Conservation (phyloP, 2,797 vertebrate species). For the Hirundo rustica region DNA sequence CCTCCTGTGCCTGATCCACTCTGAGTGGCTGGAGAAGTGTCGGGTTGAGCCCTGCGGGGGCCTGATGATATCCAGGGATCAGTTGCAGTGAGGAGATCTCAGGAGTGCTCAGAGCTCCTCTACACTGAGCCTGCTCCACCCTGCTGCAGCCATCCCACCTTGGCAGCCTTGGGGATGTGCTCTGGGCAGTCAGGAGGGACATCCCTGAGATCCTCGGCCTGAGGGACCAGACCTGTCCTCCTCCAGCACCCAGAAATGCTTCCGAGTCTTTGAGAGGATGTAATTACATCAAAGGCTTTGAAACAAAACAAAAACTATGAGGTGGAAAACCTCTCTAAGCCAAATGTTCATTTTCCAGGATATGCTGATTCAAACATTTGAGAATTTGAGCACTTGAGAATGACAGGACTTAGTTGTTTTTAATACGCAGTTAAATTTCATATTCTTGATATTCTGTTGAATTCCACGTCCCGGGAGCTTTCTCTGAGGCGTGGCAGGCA, state of each 20-base stretch:
- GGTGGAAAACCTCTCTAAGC: not conserved
- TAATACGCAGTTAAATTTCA: not conserved
- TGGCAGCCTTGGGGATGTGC: not conserved
- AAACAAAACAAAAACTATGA: not conserved
- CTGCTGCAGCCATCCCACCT: not conserved
- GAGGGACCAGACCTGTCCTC: not conserved
- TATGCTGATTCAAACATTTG: not conserved
- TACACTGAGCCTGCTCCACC: not conserved
- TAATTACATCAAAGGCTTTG: not conserved
- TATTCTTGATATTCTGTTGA: not conserved
- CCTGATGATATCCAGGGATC: not conserved
- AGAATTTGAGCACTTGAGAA: not conserved
- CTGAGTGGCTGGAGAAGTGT: fast-evolving
- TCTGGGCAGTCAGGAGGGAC: not conserved
- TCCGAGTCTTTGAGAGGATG: not conserved
- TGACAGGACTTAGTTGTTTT: not conserved
- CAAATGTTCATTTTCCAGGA: not conserved
- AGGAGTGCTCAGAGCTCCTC: not conserved
- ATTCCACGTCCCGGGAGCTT: not conserved
- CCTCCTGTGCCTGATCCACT: not conserved
- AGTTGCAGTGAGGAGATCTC: not conserved
- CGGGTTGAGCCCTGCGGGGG: not conserved
- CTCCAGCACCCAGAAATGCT: not conserved
- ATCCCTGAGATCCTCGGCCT: not conserved
- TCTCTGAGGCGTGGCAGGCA: not conserved